A percentile compares a stretch with the other conserved stretches of the same genome.
These are phyloP conservation scores for Lithophane ornitopus DNA, from an alignment of 2,888 invertebrate genomes.

Conservation along the genomic window DNA sequence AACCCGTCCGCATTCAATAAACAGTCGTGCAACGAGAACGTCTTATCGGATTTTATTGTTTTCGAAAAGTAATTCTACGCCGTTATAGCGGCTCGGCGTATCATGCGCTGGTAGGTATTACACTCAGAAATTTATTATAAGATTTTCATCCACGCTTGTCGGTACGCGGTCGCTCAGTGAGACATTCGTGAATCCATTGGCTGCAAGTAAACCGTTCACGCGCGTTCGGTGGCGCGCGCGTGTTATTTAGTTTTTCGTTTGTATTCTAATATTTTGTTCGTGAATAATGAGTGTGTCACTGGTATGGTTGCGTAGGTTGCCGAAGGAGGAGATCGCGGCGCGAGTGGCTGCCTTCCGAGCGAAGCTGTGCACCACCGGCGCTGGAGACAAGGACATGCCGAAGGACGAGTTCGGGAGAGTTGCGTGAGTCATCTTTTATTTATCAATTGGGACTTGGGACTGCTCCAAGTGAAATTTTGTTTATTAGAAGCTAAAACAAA, in stretches of 20 bases:
- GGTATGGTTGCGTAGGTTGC: constrained; percentile 93
- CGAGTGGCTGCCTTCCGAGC: constrained; percentile 97
- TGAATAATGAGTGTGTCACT: constrained; percentile 85
- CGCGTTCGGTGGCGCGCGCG: constrained; percentile 58
- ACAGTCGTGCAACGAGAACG: constrained; percentile 73
- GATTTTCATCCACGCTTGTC: constrained; percentile 78
- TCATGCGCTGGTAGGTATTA: constrained; percentile 88
- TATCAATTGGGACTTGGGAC: constrained; percentile 11
- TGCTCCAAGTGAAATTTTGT: constrained; percentile 1
- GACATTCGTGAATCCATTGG: constrained; percentile 61
- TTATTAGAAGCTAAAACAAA: constrained; percentile 3
- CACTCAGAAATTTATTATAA: constrained; percentile 78
- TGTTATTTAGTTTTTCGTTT: constrained; percentile 44
- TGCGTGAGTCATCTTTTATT: constrained; percentile 84
- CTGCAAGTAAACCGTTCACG: constrained; percentile 52
- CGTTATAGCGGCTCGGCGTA: constrained; percentile 80
- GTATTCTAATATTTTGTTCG: constrained; percentile 51
- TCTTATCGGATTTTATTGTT: constrained; percentile 89
- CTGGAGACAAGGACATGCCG: constrained; percentile 90
- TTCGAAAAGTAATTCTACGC: constrained; percentile 86
- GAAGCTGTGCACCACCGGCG: constrained; percentile 93
- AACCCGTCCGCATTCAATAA: constrained; percentile 69
- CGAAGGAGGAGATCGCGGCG: constrained; percentile 95
- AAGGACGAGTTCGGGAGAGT: constrained; percentile 97
- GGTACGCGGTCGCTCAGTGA: constrained; percentile 69